Base-by-base conservation (phyloP, 2,113 vertebrate species). In the Copsychus sechellarum region DNA sequence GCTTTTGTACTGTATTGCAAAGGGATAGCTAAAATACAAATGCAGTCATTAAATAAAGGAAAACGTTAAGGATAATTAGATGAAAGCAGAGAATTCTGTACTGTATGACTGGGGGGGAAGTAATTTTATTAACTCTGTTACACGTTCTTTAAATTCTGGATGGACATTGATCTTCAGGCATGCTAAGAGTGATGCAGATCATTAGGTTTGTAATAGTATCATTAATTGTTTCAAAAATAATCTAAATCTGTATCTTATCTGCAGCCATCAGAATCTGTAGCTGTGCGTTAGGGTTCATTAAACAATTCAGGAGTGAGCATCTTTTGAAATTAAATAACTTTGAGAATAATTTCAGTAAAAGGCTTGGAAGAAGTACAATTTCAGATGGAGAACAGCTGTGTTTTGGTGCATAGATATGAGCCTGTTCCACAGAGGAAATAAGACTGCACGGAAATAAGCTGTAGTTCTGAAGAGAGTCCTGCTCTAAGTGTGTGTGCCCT, bases 171-270 rank as follows among this genome's bases (percentile, higher is more conserved):
- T 94, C 66, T 94, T 94, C 40, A 56, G 66, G 62, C 81, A 20
- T 89, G 40, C 50, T 69, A 61, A 81, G 66, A 93, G 53, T 81
- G 36, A 76, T 88, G 81, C 70, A 91, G 81, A 87, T 85, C 47
- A 20, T 94, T 96, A 90, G 21, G 53, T 93, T 79, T 69, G 51
- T 91, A 91, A 91, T 89, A 62, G 45, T 77, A 80, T 81, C 81
- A 79, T 95, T 95, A 93, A 84, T 87, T 92, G 61, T 92, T 92
- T 97, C 21, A 82, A 87, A 93, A 95, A 61, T 81, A 89, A 91
- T 91, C 73, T 76, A 74, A 85, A 65, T 67, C 81, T 79, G 7
- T 94, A 29, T 95, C 40, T 72, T 70, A 34, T 72, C 61, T 87
- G 47, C 71, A 76, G 21, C 43, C 21, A 64, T 72, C 73, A 61